Evolutionary conservation across 2,888 invertebrate species (phyloP).

Genomic region (Folsomia candida): DNA sequence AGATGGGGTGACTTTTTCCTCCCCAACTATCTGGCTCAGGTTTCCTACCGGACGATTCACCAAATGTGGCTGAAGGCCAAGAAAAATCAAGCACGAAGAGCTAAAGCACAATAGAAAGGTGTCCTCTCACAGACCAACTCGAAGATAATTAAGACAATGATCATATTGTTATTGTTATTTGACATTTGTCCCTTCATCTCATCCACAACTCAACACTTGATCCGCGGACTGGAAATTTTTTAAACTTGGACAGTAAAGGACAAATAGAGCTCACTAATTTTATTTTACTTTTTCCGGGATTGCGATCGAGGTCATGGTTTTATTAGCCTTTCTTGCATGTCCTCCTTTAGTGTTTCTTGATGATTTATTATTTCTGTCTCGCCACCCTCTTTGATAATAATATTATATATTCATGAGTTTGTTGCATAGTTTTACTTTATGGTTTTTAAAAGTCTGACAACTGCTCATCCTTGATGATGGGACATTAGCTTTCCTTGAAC

Average conservation of each 20-base stretch:
- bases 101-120: slow-evolving; percentile 42
- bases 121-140: too few relatives aligned
- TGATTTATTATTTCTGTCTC: background rate
- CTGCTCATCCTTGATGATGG: too few relatives aligned
- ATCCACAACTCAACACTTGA: background rate
- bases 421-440: background rate
- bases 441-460: too few relatives aligned
- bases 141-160: too few relatives aligned
- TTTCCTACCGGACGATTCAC: slow-evolving; percentile 47
- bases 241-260: background rate
- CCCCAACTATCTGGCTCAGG: slow-evolving; percentile 48
- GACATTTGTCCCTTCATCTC: background rate
- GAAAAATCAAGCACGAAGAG: slow-evolving; percentile 49
- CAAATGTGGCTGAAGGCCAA: slow-evolving; percentile 51
- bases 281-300: too few relatives aligned
- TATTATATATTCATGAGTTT: too few relatives aligned
- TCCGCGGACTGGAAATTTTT: background rate
- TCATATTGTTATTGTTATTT: too few relatives aligned
- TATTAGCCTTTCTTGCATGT: too few relatives aligned
- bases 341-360: too few relatives aligned
- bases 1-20: slow-evolving; percentile 50
- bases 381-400: too few relatives aligned
- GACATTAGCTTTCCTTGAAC: too few relatives aligned
- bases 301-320: too few relatives aligned
- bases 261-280: background rate